A percentile compares a stretch with the other conserved stretches of the same genome.
These are phyloP conservation scores for Lobophora halterata DNA, from an alignment of 2,888 invertebrate species.

Conservation along the genomic window DNA sequence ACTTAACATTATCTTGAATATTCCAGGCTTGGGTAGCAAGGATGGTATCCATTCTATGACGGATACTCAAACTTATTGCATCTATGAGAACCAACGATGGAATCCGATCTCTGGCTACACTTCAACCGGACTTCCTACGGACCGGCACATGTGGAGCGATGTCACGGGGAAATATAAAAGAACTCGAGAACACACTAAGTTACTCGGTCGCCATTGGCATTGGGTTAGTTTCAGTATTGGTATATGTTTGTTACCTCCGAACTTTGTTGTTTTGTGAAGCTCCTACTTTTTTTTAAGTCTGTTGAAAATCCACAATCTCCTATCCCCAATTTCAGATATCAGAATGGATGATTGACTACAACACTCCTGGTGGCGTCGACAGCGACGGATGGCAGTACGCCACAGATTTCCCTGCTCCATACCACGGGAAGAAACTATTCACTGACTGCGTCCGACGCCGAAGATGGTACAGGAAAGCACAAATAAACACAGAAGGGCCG, in stretches of 20 bases:
- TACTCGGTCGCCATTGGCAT: conserved; percentile 93
- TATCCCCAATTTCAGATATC: conserved; percentile 83
- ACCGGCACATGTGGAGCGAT: conserved; percentile 96
- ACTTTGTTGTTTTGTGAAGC: no score
- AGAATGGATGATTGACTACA: conserved; percentile 96
- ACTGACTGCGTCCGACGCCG: conserved; percentile 94
- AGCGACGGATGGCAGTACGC: conserved; percentile 97
- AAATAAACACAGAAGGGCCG: conserved; percentile 91
- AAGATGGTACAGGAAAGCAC: conserved; percentile 91
- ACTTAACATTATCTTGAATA: conserved; percentile 1
- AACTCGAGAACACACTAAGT: conserved; percentile 91
- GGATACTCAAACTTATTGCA: conserved; percentile 92
- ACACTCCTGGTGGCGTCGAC: conserved; percentile 93
- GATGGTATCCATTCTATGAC: conserved; percentile 85
- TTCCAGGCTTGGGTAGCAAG: conserved; percentile 60
- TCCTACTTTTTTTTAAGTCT: no score
- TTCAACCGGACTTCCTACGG: conserved; percentile 91
- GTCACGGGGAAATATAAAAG: conserved; percentile 90
- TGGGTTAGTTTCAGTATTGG: conserved; percentile 81
- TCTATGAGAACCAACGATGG: conserved; percentile 97
- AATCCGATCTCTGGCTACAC: conserved; percentile 95
- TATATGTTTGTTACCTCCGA: no score
- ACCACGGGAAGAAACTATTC: conserved; percentile 91
- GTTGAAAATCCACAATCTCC: no score
- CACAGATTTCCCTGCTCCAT: conserved; percentile 93